Percentiles rank a stretch among this genome's conserved stretches.
phyloP scores from a whole-genome alignment of 2,113 vertebrate genomes.

The Myiopsitta monachus region DNA sequence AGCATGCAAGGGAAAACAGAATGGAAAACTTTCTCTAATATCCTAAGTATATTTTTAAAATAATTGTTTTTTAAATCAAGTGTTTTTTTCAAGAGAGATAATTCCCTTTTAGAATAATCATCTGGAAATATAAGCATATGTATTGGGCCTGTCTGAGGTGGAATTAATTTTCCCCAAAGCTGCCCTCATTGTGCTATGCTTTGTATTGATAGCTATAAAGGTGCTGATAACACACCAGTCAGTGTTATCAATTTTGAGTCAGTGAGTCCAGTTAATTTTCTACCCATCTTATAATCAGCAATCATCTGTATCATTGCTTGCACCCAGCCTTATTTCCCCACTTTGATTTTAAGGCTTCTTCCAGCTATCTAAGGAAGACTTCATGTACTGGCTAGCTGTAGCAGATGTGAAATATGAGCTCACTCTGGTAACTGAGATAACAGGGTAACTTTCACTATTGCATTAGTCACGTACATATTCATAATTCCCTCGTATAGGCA shows the following conservation, averaged over 20 bases:
- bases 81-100: neutral
- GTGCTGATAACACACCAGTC: neutral
- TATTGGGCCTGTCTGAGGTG: neutral
- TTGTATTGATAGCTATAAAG: neutral
- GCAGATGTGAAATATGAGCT: too few species aligned
- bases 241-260: neutral
- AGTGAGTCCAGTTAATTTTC: neutral
- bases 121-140: neutral
- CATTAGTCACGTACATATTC: too few species aligned
- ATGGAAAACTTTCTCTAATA: neutral
- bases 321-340: neutral
- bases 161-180: neutral
- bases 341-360: neutral
- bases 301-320: neutral
- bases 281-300: neutral
- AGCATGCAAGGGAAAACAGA: neutral
- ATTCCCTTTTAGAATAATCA: neutral
- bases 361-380: neutral
- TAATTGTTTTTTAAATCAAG: neutral
- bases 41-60: neutral
- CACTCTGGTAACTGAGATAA: too few species aligned
- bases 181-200: neutral
- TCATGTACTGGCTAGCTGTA: neutral
- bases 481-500: too few species aligned
- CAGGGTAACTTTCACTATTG: too few species aligned